Percentiles rank a stretch among this genome's conserved stretches.
Evolutionary conservation across 1,140 invertebrate species (phyloP).

Genomic region (Macrotrachela quadricornifera): DNA sequence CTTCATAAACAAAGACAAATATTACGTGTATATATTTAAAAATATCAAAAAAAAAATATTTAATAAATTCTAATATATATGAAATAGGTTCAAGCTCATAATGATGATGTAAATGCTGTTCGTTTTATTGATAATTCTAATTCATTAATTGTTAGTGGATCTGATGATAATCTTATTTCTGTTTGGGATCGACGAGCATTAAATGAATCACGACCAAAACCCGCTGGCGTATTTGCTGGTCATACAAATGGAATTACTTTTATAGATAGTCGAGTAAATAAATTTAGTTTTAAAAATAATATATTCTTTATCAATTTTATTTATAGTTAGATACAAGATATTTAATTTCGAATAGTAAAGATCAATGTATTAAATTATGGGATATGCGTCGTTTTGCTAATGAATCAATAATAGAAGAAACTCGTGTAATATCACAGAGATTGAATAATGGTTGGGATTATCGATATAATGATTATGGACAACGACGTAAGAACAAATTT

Average conservation of each 20-base stretch:
- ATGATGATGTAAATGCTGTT: constrained; percentile 59
- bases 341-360: constrained; percentile 63
- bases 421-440: not conserved
- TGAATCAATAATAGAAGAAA: constrained; percentile 30
- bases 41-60: not conserved
- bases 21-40: constrained; percentile 34
- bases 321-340: constrained; percentile 47
- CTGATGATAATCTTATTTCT: constrained; percentile 54
- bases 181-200: constrained; percentile 59
- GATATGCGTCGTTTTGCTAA: constrained; percentile 49
- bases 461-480: too few relatives aligned
- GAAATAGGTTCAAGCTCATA: constrained; percentile 46
- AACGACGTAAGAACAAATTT: too few relatives aligned
- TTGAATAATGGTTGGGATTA: too few relatives aligned
- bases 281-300: not conserved
- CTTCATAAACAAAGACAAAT: constrained; percentile 39
- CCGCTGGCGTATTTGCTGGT: constrained; percentile 55
- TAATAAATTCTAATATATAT: not conserved
- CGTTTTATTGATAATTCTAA: constrained; percentile 54
- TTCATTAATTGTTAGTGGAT: constrained; percentile 57
- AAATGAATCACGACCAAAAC: constrained; percentile 38
- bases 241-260: constrained; percentile 63
- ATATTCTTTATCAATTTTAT: not conserved
- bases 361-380: constrained; percentile 73
- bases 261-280: constrained; percentile 45